Evolutionary conservation across 2,797 vertebrate species (phyloP), one percentile per base, ranked within the genome.

Genomic region (Dermochelys coriacea): DNA sequence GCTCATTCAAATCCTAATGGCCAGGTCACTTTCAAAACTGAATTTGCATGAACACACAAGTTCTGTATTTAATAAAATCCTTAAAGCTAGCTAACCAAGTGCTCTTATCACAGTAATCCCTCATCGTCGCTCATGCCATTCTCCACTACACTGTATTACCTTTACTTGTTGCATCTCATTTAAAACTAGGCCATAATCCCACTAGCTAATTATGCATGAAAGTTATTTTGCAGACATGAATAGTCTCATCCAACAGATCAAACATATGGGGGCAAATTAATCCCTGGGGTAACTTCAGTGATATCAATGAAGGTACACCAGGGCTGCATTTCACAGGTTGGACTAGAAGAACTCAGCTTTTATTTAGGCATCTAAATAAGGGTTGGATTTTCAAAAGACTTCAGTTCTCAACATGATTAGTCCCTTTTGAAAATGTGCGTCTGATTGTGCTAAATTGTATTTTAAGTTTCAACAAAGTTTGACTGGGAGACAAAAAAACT

Each of bases 401-500:
- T 75, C 10, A 79, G 80, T 15, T 9, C 19, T 84, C 77, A 51
- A 14, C 12, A 91, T 95, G 93, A 93, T 71, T 2, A 86, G 8
- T 29, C 8, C 57, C 31, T 94, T 90, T 51, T 52, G 25, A 95
- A 89, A 86, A 64, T 64, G 79, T 79, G 5, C 4, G 85, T 84
- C 83, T 64, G 64, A 84, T 29, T 88, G 89, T 89, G 78, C 10
- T 89, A 88, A 94, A 52, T 50, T 80, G 5, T 86, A 78, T 1
- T 82, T 59, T 89, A 92, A 96, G 49, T 68, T 61, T 89, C 50
- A 79, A 49, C 64, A 49, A 52, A 10, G 14, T 93, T 21, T 85
- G 80, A 82, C 84, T 93, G 54, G 15, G 75, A 45, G 45, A 68
- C 8, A 91, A 90, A 95, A 96, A 90, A 11, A 57, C 52, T 59